Evolutionary conservation across 2,888 invertebrate species (phyloP), one percentile per base, ranked within the genome.

Genomic region (Stenoptilia bipunctidactyla): DNA sequence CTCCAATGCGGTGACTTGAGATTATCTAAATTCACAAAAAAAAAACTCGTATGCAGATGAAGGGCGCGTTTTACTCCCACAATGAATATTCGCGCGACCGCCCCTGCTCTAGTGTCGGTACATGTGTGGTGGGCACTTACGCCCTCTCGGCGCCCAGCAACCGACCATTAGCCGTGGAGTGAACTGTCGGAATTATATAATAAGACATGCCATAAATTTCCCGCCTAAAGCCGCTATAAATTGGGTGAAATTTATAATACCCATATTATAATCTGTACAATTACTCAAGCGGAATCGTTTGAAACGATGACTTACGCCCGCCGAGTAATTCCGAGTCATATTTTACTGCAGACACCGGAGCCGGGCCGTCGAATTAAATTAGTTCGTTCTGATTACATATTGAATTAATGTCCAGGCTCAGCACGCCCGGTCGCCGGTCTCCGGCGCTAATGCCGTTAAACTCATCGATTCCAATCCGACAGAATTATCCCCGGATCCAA

Each of bases 151-250:
- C 8, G 20, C 20, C 20, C 20, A 8, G 20, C 20, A 20, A 8
- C n/a, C 20, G 20, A 8, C 20, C 20, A 20, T 20, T 20, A 20
- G 20, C 20, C 20, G 20, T n/a, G 20, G 4, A 8, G 20, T 20
- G 65, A 68, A 57, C 69, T 64, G 70, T 72, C 72, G 67, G 58
- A 75, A 71, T 75, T 70, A 72, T 73, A 75, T 75, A 71, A 72
- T 73, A 75, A 76, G 70, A 72, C 64, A 55, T 46, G 49, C 50
- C 62, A 72, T 76, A 65, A 70, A 76, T 76, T n/a, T 43, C 48
- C 40, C 45, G 55, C 53, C 60, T 62, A 55, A 56, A 58, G 55
- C 58, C 58, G 49, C 60, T 65, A 68, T 68, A 64, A 67, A 66
- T 70, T 43, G 43, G 41, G 53, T 45, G 50, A 58, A 66, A 66